A percentile compares a stretch with the other conserved stretches of the same genome.
Conservation (phyloP, 2,888 invertebrate genomes). For the Xanthia icteritia region DNA sequence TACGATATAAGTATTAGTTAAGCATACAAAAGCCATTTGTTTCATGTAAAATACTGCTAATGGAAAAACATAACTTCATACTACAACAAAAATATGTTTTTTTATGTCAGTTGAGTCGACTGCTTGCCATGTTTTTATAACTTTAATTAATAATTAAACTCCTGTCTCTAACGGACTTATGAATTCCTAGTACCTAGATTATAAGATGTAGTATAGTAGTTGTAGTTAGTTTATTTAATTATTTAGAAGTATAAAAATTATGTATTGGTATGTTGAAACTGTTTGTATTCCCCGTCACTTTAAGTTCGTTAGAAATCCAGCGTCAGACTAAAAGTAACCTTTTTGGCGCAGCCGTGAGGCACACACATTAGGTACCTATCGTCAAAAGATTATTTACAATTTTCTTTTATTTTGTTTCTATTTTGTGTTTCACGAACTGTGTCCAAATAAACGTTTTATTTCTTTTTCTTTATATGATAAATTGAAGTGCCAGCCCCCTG, state of each 20-base stretch:
- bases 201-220: background rate
- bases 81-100: slow-evolving; percentile 22
- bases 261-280: no score
- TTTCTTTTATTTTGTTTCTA: no score
- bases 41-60: slow-evolving; percentile 44
- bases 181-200: background rate
- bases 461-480: background rate
- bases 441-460: no score
- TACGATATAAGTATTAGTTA: background rate
- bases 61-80: slow-evolving; percentile 36
- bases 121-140: slow-evolving; percentile 1
- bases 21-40: slow-evolving; percentile 3
- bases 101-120: slow-evolving; percentile 6
- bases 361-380: no score
- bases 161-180: slow-evolving; percentile 17
- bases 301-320: no score
- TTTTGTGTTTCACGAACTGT: no score
- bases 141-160: slow-evolving; percentile 16
- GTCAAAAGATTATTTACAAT: no score
- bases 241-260: no score
- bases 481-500: slow-evolving; percentile 27
- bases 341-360: no score
- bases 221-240: no score
- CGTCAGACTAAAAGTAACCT: no score
- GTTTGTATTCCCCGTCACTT: no score